These are phyloP conservation scores for Achroia grisella DNA, from an alignment of 1,140 invertebrate species.

Conservation along the genomic window DNA sequence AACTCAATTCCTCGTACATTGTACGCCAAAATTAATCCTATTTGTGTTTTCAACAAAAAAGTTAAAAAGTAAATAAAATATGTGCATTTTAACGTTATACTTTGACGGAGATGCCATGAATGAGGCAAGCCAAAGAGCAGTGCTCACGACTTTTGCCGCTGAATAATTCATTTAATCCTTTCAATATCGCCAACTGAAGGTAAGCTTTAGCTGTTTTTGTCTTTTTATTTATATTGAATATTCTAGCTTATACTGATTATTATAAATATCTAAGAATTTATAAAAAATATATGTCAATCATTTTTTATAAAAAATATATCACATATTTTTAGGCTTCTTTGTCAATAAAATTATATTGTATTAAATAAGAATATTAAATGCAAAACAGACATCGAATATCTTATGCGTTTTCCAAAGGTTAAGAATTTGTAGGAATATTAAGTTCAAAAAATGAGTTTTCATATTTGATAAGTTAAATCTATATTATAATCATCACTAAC, in stretches of 20 bases:
- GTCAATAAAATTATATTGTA: too few relatives aligned
- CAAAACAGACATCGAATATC: too few relatives aligned
- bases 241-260: slow-evolving; percentile 9
- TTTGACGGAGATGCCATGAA: slow-evolving; percentile 27
- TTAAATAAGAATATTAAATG: too few relatives aligned
- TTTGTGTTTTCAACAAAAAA: slow-evolving; percentile 4
- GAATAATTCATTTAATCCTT: slow-evolving; percentile 47
- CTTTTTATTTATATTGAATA: slow-evolving; percentile 17
- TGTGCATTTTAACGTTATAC: slow-evolving; percentile 33
- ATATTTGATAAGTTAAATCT: too few relatives aligned
- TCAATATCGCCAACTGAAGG: slow-evolving; percentile 31
- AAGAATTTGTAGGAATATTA: too few relatives aligned
- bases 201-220: slow-evolving; percentile 26
- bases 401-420: too few relatives aligned
- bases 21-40: slow-evolving; percentile 1
- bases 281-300: too few relatives aligned
- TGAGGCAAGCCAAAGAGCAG: slow-evolving; percentile 19
- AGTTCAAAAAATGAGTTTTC: too few relatives aligned
- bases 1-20: background rate
- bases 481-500: too few relatives aligned
- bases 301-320: too few relatives aligned
- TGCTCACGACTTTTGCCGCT: slow-evolving; percentile 29
- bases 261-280: slow-evolving; percentile 6
- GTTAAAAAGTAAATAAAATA: slow-evolving; percentile 28
- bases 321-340: too few relatives aligned